phyloP scores from a whole-genome alignment of 2,888 invertebrate species.

The Lasioglossum villosulum region DNA sequence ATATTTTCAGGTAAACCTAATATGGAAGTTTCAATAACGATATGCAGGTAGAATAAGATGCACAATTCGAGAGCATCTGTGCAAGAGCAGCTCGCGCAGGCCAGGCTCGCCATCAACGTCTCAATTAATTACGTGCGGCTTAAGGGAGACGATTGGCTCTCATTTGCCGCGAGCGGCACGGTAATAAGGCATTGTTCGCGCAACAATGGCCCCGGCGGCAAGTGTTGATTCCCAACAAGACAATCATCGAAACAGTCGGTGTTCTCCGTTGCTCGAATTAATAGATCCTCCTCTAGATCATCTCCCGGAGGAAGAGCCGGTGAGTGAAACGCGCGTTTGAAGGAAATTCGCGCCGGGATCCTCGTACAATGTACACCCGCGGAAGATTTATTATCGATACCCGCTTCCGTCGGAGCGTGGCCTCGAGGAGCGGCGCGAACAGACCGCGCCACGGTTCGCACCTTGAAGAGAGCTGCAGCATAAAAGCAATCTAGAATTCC shows the following conservation, averaged over 20 bases:
- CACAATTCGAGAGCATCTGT: neutral
- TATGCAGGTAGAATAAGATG: neutral
- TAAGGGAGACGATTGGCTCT: neutral
- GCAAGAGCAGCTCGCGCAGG: neutral
- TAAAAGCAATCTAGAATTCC: slow-evolving; percentile 54
- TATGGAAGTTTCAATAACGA: too few relatives aligned
- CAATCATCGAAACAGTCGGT: neutral
- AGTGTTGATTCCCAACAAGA: slow-evolving; percentile 7
- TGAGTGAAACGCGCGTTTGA: neutral
- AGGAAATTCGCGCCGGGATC: slow-evolving; percentile 12
- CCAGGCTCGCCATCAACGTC: neutral
- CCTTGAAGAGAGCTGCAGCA: slow-evolving; percentile 34
- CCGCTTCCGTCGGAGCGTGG: slow-evolving; percentile 41
- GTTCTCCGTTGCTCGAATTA: slow-evolving; percentile 1
- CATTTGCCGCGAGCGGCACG: slow-evolving; percentile 20
- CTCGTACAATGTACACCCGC: neutral
- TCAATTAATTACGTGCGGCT: slow-evolving; percentile 1
- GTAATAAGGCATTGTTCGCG: slow-evolving; percentile 9
- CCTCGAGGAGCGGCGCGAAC: slow-evolving; percentile 27
- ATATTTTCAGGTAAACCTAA: too few relatives aligned
- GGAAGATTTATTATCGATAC: slow-evolving; percentile 55
- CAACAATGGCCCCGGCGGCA: slow-evolving; percentile 6
- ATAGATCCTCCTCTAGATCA: neutral
- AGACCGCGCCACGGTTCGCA: slow-evolving; percentile 38
- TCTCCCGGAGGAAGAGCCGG: neutral